A percentile compares a stretch with the other conserved stretches of the same genome.
Conservation (phyloP, 2,113 vertebrate genomes). For the Casuarius casuarius region DNA sequence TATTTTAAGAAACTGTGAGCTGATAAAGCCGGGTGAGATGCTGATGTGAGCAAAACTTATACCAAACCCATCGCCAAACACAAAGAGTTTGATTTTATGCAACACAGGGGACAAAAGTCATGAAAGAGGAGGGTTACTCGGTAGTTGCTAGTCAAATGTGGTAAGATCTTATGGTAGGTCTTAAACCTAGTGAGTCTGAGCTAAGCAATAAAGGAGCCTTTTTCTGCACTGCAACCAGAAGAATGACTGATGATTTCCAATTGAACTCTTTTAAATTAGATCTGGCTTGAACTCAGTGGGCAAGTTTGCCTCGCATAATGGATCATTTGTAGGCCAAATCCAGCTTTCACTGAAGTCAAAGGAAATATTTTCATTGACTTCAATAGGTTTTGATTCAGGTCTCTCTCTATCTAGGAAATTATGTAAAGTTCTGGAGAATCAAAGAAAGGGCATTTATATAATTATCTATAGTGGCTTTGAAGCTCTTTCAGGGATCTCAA, state of each 20-base stretch:
- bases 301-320: background rate
- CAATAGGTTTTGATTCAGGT: background rate
- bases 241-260: slow-evolving; percentile 14
- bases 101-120: background rate
- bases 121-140: background rate
- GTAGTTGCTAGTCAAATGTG: background rate
- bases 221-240: background rate
- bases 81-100: background rate
- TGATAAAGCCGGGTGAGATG: background rate
- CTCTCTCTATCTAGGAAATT: background rate
- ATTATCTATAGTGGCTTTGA: background rate
- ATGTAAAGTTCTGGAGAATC: background rate
- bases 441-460: background rate
- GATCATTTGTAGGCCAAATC: slow-evolving; percentile 7
- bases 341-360: background rate
- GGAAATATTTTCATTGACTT: slow-evolving; percentile 8
- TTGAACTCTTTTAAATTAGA: slow-evolving; percentile 4
- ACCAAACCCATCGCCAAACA: background rate
- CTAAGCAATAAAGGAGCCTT: background rate
- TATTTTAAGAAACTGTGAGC: background rate
- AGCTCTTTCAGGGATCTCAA: background rate
- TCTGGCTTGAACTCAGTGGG: background rate
- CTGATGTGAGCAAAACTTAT: background rate
- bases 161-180: background rate
- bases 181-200: background rate